phyloP scores from a whole-genome alignment of 2,797 vertebrate genomes.

The Holocentrus rufus region DNA sequence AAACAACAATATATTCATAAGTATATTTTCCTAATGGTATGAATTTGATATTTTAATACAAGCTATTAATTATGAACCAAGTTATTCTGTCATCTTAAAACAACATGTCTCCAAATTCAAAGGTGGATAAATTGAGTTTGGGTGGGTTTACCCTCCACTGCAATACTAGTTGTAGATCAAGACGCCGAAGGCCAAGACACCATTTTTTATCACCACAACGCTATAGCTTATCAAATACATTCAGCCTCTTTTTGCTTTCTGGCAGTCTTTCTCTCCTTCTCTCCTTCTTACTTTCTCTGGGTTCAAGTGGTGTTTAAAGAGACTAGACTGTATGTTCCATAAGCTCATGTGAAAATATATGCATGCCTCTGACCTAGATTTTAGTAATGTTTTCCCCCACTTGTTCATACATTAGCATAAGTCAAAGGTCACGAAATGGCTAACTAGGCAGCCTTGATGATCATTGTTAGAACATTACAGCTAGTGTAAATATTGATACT shows the following conservation, averaged over 20 bases:
- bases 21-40: no score
- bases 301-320: background rate
- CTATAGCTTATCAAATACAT: background rate
- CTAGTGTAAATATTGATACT: constrained; percentile 10
- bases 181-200: constrained; percentile 28
- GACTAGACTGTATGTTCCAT: constrained; percentile 33
- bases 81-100: background rate
- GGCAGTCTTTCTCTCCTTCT: background rate
- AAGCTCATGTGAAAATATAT: constrained; percentile 17
- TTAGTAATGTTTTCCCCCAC: constrained; percentile 18
- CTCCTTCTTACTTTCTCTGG: no score
- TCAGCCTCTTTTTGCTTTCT: background rate
- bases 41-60: no score
- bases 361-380: constrained; percentile 6
- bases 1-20: no score
- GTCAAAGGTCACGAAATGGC: constrained; percentile 28
- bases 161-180: background rate
- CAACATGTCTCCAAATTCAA: background rate
- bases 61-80: no score
- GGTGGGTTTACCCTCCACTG: no score
- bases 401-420: constrained; percentile 3
- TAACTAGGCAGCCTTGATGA: background rate
- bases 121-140: background rate
- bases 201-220: background rate
- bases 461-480: constrained; percentile 17